Base-by-base conservation (phyloP, 2,113 vertebrate genomes). In the Carassius gibelio region DNA sequence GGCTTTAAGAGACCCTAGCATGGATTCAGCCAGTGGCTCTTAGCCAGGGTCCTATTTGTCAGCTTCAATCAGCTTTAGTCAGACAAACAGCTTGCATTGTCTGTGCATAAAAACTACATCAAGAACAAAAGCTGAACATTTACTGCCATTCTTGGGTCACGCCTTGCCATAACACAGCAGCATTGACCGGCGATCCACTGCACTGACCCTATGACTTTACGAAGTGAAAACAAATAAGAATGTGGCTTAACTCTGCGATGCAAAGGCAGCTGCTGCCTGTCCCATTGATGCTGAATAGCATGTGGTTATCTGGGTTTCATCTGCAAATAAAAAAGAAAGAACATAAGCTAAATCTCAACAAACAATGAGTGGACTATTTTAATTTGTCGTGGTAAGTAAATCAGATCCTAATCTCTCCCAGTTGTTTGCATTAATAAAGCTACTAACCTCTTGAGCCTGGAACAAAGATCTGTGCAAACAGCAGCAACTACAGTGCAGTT, bases 111-210 rank as follows among this genome's bases (percentile, higher is more conserved):
- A 68, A 78, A 85, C 83, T 66, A 85, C 78, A 85, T 57, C 62
- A 59, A 59, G 64, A 57, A 85, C 82, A 88, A 88, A 79, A 64
- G 71, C 57, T 34, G 74, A 38, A 86, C 69, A 87, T 88, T 82
- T 87, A 79, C 82, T 84, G 78, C 82, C 59, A 78, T 78, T 74
- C 82, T 78, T 68, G 34, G 82, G 74, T 82, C 34, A 59, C 45
- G 23, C 48, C 85, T 72, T 84, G 17, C 30, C 45, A 62, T 66
- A 86, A 75, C 77, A 78, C 36, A 52, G 21, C 81, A 72, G 26
- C 57, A 78, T 3, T 78, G 36, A n/a, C 38, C 30, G 34, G 15
- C 42, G 38, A 74, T 13, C 62, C 61, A 55, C 74, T 72, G 69
- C 38, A 81, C 14, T 82, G 82, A 84, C 50, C 85, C 15, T 17